Percentiles rank a stretch among this genome's conserved stretches.
phyloP scores from a whole-genome alignment of 2,888 invertebrate species.

The Onthophagus sagittarius region DNA sequence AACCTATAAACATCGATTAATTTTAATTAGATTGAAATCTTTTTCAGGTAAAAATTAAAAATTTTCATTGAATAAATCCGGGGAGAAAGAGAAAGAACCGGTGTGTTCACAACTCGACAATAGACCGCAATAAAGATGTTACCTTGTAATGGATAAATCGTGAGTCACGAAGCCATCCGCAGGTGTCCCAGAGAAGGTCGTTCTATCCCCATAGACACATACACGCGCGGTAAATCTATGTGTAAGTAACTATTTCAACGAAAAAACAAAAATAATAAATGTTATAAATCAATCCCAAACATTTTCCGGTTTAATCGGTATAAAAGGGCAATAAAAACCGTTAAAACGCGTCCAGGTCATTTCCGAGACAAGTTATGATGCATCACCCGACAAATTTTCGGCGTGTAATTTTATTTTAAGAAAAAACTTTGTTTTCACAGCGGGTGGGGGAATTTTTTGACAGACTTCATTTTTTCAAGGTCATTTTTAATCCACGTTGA shows the following conservation, averaged over 20 bases:
- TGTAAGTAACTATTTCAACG: neutral
- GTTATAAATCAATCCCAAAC: too few relatives aligned
- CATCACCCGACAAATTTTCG: constrained; percentile 4
- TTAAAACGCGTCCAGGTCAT: neutral
- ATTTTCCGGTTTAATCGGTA: too few relatives aligned
- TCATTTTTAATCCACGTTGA: too few relatives aligned
- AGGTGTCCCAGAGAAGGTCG: neutral
- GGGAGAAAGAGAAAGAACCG: neutral
- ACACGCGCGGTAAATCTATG: too few relatives aligned
- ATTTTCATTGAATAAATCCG: neutral
- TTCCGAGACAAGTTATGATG: constrained; percentile 1
- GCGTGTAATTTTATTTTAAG: neutral
- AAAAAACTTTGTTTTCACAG: neutral
- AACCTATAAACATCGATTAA: too few relatives aligned
- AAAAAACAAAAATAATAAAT: neutral
- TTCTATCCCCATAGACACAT: neutral
- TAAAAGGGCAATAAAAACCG: neutral
- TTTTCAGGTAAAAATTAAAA: too few relatives aligned
- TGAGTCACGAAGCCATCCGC: neutral
- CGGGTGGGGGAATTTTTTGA: neutral
- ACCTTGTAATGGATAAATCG: neutral
- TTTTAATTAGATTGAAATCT: too few relatives aligned
- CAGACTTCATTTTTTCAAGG: too few relatives aligned
- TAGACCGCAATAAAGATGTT: neutral
- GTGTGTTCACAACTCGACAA: neutral